phyloP scores from a whole-genome alignment of 2,797 vertebrate species.

The Discoglossus pictus region DNA sequence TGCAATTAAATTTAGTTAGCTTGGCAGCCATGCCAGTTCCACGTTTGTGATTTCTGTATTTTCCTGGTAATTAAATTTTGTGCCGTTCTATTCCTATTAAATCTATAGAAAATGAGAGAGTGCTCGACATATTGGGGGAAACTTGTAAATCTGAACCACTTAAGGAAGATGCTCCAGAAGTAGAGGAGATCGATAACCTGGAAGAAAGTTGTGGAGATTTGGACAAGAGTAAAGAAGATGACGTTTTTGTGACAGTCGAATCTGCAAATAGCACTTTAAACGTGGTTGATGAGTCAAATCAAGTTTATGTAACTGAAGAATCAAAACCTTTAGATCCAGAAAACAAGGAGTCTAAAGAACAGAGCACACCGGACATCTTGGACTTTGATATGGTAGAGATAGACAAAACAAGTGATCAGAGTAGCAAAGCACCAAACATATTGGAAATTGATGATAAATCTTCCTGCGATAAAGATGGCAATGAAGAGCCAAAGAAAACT shows the following conservation, averaged over 20 bases:
- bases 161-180: slow-evolving; percentile 86
- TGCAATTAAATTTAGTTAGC: slow-evolving; percentile 79
- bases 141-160: slow-evolving; percentile 98
- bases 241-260: slow-evolving; percentile 77
- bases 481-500: slow-evolving; percentile 82
- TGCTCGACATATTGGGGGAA: slow-evolving; percentile 89
- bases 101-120: slow-evolving; percentile 99
- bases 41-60: slow-evolving; percentile 93
- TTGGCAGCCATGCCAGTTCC: slow-evolving; percentile 92
- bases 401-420: slow-evolving; percentile 82
- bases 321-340: slow-evolving; percentile 75
- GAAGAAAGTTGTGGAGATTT: slow-evolving; percentile 79
- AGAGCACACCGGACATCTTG: slow-evolving; percentile 72
- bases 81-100: slow-evolving; percentile 99
- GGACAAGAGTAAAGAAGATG: slow-evolving; percentile 78
- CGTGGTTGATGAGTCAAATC: slow-evolving; percentile 75
- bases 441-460: slow-evolving; percentile 74
- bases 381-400: slow-evolving; percentile 75
- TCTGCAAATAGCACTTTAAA: slow-evolving; percentile 79
- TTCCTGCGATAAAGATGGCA: slow-evolving; percentile 76
- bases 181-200: slow-evolving; percentile 82
- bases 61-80: slow-evolving; percentile 98
- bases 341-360: slow-evolving; percentile 75
- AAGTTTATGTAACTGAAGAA: slow-evolving; percentile 74
- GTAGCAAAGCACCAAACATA: slow-evolving; percentile 76